Evolutionary conservation across 1,140 invertebrate genomes (phyloP), one percentile per base, ranked within the genome.

Genomic region (Aphaenogaster floridana): DNA sequence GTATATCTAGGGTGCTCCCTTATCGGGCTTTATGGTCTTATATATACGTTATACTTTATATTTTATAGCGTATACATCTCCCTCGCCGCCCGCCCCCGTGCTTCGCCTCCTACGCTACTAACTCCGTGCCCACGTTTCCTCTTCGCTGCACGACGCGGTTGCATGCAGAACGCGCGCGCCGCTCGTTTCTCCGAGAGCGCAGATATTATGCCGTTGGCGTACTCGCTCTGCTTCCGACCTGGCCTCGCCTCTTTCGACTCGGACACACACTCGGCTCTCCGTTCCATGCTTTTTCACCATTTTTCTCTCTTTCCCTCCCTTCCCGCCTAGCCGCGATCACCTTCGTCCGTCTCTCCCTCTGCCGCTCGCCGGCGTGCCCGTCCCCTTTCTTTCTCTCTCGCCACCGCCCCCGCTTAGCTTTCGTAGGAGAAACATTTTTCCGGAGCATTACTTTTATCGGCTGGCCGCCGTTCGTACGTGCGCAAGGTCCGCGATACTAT

Each of bases 21-120:
- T 91, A 91, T 91, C 90, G 78, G 86, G 52, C 90, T 90, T 89
- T 89, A 90, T 79, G 89, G 57, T 88, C 87, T 91, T 91, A 89
- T 90, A 89, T 90, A 87, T 89, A 90, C 89, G 87, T 91, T 91
- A 91, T 89, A 89, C 90, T 91, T 91, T 86, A 91, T 90, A 91
- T 91, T 91, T 91, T 91, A 91, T 90, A 90, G 90, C 89, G 87
- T 87, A 85, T 85, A 90, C 90, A 90, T 48, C 50, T 39, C 85
- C n/a, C 64, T 63, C 69, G 48, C 81, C 21, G 5, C 39, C 7
- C 57, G 2, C 45, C 57, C 17, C 21, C 28, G 52, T 61, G 48
- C 54, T 68, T 78, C 52, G 36, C 72, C 48, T 28, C 64, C 50
- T 63, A 57, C 80, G 50, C 11, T 28, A 17, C 63, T 2, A 11